Base-by-base conservation (phyloP, 1,140 invertebrate genomes). In the Portunus trituberculatus region DNA sequence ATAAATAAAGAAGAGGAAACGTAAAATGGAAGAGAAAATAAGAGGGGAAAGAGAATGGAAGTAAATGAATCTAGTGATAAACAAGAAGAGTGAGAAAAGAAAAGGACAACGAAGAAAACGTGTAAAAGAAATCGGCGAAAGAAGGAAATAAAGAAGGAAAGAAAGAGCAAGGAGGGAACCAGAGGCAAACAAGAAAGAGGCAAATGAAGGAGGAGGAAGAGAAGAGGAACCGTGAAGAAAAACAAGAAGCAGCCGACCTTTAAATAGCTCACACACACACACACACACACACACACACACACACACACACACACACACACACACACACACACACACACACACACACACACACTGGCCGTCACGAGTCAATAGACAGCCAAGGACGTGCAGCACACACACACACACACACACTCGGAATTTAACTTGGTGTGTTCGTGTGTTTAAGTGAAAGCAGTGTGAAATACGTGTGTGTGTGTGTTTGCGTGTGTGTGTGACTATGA, bases 281-380 rank as follows among this genome's bases (percentile, higher is more conserved):
- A 39, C 39, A 39, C 39, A 39, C 39, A 39, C 39, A 39, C 39
- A 39, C 39, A 39, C 39, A 39, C 39, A 39, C 39, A 39, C 39
- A 39, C 39, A 39, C 39, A 39, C 39, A 39, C 39, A 39, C 39
- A 39, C 39, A 39, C 39, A 39, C 39, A 39, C 39, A 39, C 39
- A 39, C 39, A 39, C 39, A 39, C 39, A 39, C 39, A 39, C 39
- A 39, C 39, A 39, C 39, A 39, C 39, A 39, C 39, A 39, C 39
- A 39, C 39, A 39, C 39, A 39, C 39, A 39, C 20, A 76, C 12
- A 76, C 67, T 76, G 67, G n/a, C 67, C 67, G 67, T 76, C 67
- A 76, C 67, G 67, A 76, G 67, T n/a, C 67, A 76, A 76, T 76
- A 76, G 67, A 59, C 52, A 76, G 67, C 67, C 67, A 76, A 76